These are phyloP conservation scores for Calypte anna DNA, from an alignment of 2,113 vertebrate genomes.

Conservation along the genomic window DNA sequence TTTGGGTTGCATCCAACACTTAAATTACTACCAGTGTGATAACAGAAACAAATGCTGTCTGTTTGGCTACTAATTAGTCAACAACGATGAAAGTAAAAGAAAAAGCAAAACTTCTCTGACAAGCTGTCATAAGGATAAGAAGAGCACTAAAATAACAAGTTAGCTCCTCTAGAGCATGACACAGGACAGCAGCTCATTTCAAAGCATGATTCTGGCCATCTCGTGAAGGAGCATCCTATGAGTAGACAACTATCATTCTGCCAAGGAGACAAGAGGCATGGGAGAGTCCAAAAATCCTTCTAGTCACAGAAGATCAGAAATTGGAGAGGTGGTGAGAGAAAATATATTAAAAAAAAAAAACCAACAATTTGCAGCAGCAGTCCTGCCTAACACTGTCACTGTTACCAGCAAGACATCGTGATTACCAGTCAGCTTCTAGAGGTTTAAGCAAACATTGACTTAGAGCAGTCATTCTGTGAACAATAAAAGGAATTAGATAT, in stretches of 20 bases:
- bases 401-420: neutral
- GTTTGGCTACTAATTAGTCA: constrained; percentile 62
- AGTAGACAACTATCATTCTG: neutral
- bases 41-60: constrained; percentile 53
- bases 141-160: constrained; percentile 37
- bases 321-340: neutral
- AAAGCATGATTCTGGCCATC: neutral
- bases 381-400: neutral
- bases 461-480: neutral
- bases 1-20: neutral
- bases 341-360: neutral
- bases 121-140: constrained; percentile 39
- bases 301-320: neutral
- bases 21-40: neutral
- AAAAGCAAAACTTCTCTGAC: constrained; percentile 50
- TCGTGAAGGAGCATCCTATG: neutral
- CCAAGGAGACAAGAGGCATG: neutral
- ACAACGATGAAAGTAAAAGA: constrained; percentile 1
- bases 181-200: neutral
- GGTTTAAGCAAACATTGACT: neutral
- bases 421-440: neutral
- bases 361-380: neutral
- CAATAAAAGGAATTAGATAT: neutral
- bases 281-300: constrained; percentile 20
- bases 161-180: constrained; percentile 6